Evolutionary conservation across 2,113 vertebrate genomes (phyloP).

Genomic region (Cynopterus brachyotis): DNA sequence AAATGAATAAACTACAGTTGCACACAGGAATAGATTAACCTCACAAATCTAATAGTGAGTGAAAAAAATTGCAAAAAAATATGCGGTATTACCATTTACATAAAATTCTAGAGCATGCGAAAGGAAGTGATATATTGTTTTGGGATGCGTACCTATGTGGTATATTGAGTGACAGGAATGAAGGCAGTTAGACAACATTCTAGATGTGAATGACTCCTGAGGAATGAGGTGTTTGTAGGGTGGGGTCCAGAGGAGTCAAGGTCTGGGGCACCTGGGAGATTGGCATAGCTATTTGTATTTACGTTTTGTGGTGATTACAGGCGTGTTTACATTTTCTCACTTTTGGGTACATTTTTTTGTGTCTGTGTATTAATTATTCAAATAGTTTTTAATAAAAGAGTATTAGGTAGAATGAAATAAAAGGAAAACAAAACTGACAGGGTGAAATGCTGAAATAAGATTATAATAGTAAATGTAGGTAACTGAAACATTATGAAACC

Average conservation of each 20-base stretch:
- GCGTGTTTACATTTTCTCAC: background rate
- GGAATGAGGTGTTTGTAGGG: accelerated
- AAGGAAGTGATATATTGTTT: background rate
- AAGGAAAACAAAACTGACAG: background rate
- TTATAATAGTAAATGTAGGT: background rate
- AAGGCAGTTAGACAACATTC: background rate
- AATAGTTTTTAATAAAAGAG: background rate
- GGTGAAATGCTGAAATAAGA: background rate
- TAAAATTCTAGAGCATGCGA: background rate
- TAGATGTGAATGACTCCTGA: background rate
- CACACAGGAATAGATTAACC: background rate
- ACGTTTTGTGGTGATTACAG: background rate
- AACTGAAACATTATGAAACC: background rate
- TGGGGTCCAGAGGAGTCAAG: accelerated
- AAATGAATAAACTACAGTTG: background rate
- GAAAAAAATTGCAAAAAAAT: background rate
- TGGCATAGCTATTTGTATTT: background rate
- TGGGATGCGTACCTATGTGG: accelerated
- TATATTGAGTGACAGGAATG: background rate
- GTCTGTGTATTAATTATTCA: background rate
- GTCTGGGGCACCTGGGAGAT: accelerated
- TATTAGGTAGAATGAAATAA: background rate
- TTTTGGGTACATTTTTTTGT: background rate
- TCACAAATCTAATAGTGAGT: background rate
- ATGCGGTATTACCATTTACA: background rate